Evolutionary conservation across 2,888 invertebrate genomes (phyloP), one percentile per base, ranked within the genome.

Genomic region (Nomada flava): DNA sequence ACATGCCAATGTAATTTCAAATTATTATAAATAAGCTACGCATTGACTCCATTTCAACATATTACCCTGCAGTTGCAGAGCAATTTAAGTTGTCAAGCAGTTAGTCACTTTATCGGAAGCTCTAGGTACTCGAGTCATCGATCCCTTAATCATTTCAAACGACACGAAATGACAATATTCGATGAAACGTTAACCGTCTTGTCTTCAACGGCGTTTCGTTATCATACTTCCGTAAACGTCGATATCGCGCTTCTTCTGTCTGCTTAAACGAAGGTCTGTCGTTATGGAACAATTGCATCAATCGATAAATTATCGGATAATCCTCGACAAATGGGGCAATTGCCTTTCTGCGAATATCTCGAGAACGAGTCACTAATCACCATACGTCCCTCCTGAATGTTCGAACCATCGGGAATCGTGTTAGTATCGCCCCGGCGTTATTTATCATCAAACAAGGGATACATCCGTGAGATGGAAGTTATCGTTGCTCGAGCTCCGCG

Each of bases 401-500:
- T 53, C 3, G 2, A 13, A 42, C 13, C 3, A 2, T 20, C 9
- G 5, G 29, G 42, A 59, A 47, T n/a, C n/a, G 59, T 1, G 29
- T 59, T 70, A 18, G 47, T 36, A 20, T 20, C 26, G 29, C 23
- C 18, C 18, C 7, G 29, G 1, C 2, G 26, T 65, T 77, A 65
- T 67, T 74, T 67, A 44, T 62, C 26, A 23, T 0, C 26, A 11
- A 26, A 55, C 29, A 44, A 62, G 36, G 59, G 57, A 29, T 50
- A 67, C 52, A n/a, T 69, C 63, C 52, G 47, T 3, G 53, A 11
- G 10, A 67, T 47, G 44, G 82, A 60, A 44, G 11, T 26, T 42
- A 52, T 55, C 53, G 53, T 72, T 47, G 72, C 13, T 29, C 68
- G 81, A 65, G 63, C 47, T 69, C 50, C 70, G 76, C 55, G 67